Evolutionary conservation across 2,797 vertebrate genomes (phyloP).

Genomic region (Adelosebastes latens): DNA sequence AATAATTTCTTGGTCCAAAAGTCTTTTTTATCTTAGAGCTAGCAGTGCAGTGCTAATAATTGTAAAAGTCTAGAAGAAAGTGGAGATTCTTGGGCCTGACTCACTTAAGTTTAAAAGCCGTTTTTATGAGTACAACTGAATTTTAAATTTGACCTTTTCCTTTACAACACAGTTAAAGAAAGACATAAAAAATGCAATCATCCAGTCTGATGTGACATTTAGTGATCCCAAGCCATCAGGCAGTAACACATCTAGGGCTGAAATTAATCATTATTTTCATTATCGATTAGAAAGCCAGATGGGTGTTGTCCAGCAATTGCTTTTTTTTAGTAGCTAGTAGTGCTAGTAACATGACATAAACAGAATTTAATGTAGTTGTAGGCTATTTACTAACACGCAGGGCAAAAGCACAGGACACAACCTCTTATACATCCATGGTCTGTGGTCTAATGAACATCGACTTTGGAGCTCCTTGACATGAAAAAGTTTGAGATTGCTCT

Average conservation of each 20-base stretch:
- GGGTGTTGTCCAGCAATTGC: not conserved
- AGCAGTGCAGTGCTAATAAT: too few species aligned
- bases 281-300: not conserved
- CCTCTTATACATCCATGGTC: too few species aligned
- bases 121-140: not conserved
- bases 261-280: not conserved
- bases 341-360: too few species aligned
- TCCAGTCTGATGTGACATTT: slow-evolving; percentile 2
- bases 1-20: not conserved
- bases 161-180: not conserved
- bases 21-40: not conserved
- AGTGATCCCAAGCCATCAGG: not conserved
- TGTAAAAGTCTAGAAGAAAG: not conserved
- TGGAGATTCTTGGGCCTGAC: not conserved
- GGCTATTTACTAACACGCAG: too few species aligned
- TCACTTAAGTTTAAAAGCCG: not conserved
- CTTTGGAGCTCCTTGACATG: too few species aligned
- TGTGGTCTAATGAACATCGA: too few species aligned
- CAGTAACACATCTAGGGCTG: not conserved
- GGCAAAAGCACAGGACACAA: too few species aligned
- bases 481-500: too few species aligned
- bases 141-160: slow-evolving; percentile 2
- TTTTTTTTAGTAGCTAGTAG: too few species aligned
- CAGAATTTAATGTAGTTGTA: too few species aligned
- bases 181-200: not conserved